These are phyloP conservation scores for Drosophila pseudoananassae DNA, from an alignment of 1,140 invertebrate genomes.

Conservation along the genomic window DNA sequence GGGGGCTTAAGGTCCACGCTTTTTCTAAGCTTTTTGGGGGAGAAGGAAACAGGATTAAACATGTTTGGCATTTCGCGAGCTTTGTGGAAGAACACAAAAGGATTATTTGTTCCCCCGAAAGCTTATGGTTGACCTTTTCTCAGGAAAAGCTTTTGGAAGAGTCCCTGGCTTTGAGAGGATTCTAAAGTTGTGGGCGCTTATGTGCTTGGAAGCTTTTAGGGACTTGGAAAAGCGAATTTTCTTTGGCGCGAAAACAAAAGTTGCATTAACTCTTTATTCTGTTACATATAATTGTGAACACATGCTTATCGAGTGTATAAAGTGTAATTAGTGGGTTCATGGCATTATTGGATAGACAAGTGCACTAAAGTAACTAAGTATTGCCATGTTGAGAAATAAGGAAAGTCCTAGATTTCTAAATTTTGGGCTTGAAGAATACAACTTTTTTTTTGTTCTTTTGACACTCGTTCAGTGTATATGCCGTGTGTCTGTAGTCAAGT, in stretches of 20 bases:
- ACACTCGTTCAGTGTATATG: too few species aligned
- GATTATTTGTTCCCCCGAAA: not conserved
- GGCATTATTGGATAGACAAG: too few species aligned
- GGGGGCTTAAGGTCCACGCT: constrained; percentile 14
- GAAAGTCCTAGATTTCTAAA: not conserved
- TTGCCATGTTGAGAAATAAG: not conserved
- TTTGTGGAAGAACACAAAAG: not conserved
- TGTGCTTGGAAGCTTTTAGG: not conserved
- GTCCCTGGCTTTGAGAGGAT: not conserved
- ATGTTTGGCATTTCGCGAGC: not conserved
- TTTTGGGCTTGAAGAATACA: too few species aligned
- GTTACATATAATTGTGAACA: too few species aligned
- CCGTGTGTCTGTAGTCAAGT: too few species aligned
- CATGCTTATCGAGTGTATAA: too few species aligned
- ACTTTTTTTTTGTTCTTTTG: too few species aligned
- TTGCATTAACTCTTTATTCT: too few species aligned
- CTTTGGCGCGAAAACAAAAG: too few species aligned
- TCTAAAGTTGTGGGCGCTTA: not conserved
- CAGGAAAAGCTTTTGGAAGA: not conserved
- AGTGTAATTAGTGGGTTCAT: too few species aligned
- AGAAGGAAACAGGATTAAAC: not conserved
- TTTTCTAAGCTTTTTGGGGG: not conserved
- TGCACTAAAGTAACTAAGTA: not conserved
- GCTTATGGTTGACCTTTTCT: too few species aligned
- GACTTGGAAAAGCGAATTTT: too few species aligned